These are phyloP conservation scores for Drosophila fungiperda DNA, from an alignment of 2,888 invertebrate genomes.

Conservation along the genomic window DNA sequence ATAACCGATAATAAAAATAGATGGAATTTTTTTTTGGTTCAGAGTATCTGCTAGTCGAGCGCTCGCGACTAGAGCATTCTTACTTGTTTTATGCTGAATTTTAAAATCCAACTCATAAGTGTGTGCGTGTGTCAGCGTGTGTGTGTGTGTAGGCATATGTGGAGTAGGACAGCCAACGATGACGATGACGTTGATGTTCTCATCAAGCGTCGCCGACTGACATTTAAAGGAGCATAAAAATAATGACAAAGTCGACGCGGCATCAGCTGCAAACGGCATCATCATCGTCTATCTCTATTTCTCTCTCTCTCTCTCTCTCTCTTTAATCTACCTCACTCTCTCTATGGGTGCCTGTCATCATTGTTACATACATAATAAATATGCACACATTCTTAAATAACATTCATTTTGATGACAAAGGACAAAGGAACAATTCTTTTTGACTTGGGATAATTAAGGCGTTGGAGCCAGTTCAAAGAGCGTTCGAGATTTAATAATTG, in stretches of 20 bases:
- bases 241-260: conserved; percentile 52
- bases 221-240: conserved; percentile 68
- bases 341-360: conserved; percentile 31
- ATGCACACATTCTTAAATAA: conserved; percentile 57
- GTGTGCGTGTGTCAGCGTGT: conserved; percentile 6
- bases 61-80: neutral
- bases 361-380: conserved; percentile 55
- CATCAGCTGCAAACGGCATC: conserved; percentile 58
- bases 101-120: conserved; percentile 39
- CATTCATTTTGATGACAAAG: conserved; percentile 47
- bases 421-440: conserved; percentile 25
- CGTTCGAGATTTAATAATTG: neutral
- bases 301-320: neutral
- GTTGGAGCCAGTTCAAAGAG: conserved; percentile 13
- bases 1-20: neutral
- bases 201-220: conserved; percentile 56
- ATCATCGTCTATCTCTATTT: conserved; percentile 14
- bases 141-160: conserved; percentile 39
- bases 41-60: neutral
- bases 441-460: conserved; percentile 52
- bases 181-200: conserved; percentile 50
- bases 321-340: neutral
- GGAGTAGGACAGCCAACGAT: conserved; percentile 62
- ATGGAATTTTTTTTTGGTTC: neutral
- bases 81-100: conserved; percentile 31